phyloP scores from a whole-genome alignment of 2,888 invertebrate genomes.

The Julus scanicus region DNA sequence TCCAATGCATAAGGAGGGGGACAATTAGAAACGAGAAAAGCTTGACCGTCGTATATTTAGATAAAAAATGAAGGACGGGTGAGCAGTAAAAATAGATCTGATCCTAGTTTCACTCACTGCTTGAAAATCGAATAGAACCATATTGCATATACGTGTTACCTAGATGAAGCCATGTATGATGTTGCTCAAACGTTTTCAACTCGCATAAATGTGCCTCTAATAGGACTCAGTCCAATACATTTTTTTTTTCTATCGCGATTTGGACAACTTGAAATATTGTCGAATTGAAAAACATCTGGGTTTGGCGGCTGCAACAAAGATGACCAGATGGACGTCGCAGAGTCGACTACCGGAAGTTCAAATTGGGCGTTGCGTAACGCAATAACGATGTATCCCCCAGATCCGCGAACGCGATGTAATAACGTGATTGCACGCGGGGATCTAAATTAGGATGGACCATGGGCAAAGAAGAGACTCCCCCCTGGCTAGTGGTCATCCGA shows the following conservation, averaged over 20 bases:
- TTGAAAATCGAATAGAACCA: background rate
- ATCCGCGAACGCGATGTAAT: background rate
- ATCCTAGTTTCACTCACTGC: background rate
- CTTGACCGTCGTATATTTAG: background rate
- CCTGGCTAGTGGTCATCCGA: conserved; percentile 1
- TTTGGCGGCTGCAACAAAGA: background rate
- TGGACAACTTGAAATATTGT: background rate
- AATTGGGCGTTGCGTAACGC: background rate
- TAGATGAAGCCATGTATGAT: background rate
- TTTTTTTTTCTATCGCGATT: too few species aligned
- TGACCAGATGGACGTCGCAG: background rate
- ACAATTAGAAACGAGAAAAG: background rate
- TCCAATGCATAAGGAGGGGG: background rate
- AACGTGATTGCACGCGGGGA: background rate
- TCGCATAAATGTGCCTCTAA: too few species aligned
- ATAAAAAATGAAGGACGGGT: background rate
- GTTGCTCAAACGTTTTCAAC: too few species aligned
- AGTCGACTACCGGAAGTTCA: background rate
- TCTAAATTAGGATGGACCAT: background rate
- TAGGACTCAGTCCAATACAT: too few species aligned
- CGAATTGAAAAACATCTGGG: background rate
- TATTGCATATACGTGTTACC: background rate
- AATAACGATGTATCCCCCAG: background rate
- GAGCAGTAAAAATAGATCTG: background rate
- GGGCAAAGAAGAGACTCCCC: background rate